phyloP scores from a whole-genome alignment of 2,797 vertebrate species.

The Myotis pilosus region DNA sequence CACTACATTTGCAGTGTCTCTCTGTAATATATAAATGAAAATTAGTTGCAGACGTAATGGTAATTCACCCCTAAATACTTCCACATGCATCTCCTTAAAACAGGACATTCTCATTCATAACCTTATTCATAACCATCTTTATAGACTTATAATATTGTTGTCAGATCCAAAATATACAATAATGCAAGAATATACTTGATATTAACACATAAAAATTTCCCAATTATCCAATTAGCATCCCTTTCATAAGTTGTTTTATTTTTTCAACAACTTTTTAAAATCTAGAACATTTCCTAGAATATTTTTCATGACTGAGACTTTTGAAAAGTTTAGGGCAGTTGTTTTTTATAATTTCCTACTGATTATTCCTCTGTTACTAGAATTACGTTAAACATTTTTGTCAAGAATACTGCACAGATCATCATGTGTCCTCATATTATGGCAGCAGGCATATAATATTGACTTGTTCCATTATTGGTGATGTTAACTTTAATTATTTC shows the following conservation, averaged over 20 bases:
- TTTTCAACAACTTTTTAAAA: slow-evolving; percentile 14
- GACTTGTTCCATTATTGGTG: neutral
- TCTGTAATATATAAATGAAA: neutral
- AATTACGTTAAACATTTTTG: neutral
- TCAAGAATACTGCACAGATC: neutral
- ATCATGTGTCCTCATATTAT: neutral
- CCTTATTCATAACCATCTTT: neutral
- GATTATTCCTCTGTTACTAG: neutral
- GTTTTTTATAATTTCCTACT: neutral
- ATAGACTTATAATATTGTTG: neutral
- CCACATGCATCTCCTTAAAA: neutral
- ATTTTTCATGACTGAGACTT: neutral
- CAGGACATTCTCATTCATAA: neutral
- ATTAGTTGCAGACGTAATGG: neutral
- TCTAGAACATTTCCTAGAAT: neutral
- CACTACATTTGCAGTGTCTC: neutral
- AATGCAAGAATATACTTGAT: neutral
- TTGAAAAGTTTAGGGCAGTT: neutral
- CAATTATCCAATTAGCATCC: neutral
- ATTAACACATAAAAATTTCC: neutral
- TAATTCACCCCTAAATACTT: neutral
- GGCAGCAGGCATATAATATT: neutral
- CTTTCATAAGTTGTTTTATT: neutral
- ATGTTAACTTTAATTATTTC: slow-evolving; percentile 28
- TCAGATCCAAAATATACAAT: neutral